These are phyloP conservation scores for Malurus melanocephalus DNA, from an alignment of 2,113 vertebrate species.

Conservation along the genomic window DNA sequence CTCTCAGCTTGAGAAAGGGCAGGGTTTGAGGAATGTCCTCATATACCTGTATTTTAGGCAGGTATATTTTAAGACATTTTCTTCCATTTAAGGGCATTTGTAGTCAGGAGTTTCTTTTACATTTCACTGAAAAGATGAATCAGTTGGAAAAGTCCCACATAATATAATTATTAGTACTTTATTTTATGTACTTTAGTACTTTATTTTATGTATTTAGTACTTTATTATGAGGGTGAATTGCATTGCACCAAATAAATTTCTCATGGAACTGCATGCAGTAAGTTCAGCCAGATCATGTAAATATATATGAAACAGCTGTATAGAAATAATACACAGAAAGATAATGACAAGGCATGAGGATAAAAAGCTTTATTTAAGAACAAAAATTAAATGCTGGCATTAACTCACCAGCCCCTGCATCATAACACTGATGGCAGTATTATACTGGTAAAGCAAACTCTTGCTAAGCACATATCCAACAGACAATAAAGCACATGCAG, in stretches of 20 bases:
- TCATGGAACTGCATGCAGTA: neutral
- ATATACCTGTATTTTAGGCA: neutral
- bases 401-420: neutral
- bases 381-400: neutral
- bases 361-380: slow-evolving; percentile 18
- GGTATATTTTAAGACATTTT: neutral
- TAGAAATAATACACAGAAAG: neutral
- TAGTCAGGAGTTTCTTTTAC: neutral
- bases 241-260: neutral
- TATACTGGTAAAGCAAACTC: neutral
- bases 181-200: neutral
- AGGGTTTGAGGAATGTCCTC: neutral
- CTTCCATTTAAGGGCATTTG: neutral
- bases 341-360: neutral
- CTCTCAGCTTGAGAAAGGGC: neutral
- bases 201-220: neutral
- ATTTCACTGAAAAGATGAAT: neutral
- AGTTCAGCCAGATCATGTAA: neutral
- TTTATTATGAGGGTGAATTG: neutral
- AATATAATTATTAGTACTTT: neutral
- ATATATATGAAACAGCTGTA: neutral
- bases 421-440: neutral
- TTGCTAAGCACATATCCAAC: neutral
- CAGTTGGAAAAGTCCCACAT: neutral
- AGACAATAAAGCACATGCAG: neutral